These are phyloP conservation scores for Hirudinaria manillensis DNA, from an alignment of 2,888 invertebrate genomes.

Conservation along the genomic window DNA sequence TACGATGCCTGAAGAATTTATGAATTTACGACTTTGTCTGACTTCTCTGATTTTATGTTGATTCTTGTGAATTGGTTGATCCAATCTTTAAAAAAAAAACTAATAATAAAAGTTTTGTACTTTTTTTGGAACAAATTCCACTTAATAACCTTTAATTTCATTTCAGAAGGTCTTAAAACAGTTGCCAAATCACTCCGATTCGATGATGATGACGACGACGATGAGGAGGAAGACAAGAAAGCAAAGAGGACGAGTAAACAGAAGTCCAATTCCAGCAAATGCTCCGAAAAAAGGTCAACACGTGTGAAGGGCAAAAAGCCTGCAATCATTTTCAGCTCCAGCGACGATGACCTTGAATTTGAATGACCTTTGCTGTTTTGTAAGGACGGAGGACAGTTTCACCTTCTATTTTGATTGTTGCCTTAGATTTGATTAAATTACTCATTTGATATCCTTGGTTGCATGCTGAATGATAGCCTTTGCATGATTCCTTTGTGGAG, in stretches of 20 bases:
- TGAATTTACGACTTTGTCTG: too few relatives aligned
- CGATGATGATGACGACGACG: background rate
- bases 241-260: background rate
- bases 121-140: background rate
- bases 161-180: background rate
- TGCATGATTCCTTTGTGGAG: too few relatives aligned
- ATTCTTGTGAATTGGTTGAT: background rate
- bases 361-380: background rate
- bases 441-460: too few relatives aligned
- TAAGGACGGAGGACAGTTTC: too few relatives aligned
- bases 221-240: background rate
- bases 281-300: background rate
- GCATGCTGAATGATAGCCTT: too few relatives aligned
- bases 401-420: too few relatives aligned
- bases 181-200: background rate
- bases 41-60: background rate
- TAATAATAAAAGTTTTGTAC: background rate
- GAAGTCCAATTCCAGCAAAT: background rate
- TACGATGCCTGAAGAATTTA: background rate
- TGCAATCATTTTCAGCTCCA: background rate
- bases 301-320: background rate
- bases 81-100: background rate
- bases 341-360: background rate
- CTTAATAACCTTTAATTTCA: too few relatives aligned
- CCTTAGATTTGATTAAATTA: too few relatives aligned